Conservation (phyloP, 92 coral and sea anemone species). For the Montipora capitata region DNA sequence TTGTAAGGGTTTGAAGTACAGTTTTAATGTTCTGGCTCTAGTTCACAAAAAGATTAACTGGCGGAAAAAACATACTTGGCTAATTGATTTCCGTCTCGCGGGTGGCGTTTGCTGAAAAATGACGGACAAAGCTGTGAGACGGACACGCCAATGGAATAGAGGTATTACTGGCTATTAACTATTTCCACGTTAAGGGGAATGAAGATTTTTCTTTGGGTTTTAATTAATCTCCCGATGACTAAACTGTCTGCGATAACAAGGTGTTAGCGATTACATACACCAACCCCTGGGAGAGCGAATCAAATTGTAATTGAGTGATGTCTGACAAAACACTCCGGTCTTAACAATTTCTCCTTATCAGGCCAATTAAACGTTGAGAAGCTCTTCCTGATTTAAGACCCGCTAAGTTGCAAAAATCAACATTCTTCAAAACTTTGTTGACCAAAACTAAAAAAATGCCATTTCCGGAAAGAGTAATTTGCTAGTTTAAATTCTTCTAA, state of each 20-base stretch:
- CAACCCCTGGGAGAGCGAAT: neutral
- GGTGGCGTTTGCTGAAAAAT: neutral
- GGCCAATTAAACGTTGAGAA: neutral
- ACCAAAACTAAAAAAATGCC: neutral
- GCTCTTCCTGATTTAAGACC: neutral
- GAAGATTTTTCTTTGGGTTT: neutral
- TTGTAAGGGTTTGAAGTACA: neutral
- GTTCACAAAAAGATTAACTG: neutral
- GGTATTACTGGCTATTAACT: neutral
- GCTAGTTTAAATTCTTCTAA: neutral
- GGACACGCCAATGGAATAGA: neutral
- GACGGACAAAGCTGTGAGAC: neutral
- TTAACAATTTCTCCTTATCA: neutral
- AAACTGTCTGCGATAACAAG: neutral
- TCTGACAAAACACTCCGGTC: neutral
- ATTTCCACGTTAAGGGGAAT: neutral
- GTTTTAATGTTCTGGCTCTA: neutral
- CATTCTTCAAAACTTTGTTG: neutral
- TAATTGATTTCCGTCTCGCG: constrained; percentile 13
- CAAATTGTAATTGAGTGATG: neutral
- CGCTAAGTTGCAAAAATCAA: neutral
- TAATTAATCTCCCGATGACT: neutral
- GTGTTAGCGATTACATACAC: neutral
- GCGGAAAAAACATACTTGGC: constrained; percentile 17
- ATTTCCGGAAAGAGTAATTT: neutral